Conservation (phyloP, 2,797 vertebrate genomes). For the Enteromius thamalakanensis region DNA sequence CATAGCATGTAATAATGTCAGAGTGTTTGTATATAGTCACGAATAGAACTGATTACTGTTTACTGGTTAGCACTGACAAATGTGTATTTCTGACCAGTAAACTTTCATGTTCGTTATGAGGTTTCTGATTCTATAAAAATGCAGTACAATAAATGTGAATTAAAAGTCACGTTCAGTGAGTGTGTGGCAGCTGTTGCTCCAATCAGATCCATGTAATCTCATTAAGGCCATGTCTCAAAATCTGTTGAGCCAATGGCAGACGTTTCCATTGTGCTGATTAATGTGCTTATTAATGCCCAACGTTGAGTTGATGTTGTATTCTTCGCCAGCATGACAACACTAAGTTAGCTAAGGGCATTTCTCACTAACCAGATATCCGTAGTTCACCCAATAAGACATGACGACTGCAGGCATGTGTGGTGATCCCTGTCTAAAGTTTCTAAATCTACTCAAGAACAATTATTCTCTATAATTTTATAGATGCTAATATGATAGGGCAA, state of each 20-base stretch:
- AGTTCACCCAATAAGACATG: conserved; percentile 6
- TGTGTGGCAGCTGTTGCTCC: conserved; percentile 11
- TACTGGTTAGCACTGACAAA: background rate
- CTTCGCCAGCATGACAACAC: background rate
- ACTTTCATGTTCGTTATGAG: background rate
- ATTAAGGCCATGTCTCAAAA: background rate
- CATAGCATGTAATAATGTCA: conserved; percentile 5
- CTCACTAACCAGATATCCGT: conserved; percentile 7
- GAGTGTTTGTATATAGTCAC: conserved; percentile 3
- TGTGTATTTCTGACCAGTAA: background rate
- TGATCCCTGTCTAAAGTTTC: background rate
- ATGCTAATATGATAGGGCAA: background rate
- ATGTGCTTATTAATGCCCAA: background rate
- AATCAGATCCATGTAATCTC: conserved; percentile 30
- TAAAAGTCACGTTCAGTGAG: conserved; percentile 22
- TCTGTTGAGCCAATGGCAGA: background rate
- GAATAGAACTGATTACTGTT: conserved; percentile 28
- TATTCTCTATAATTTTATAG: background rate
- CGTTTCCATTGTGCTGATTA: conserved; percentile 1
- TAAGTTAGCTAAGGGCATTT: background rate
- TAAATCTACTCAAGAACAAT: background rate
- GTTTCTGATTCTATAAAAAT: background rate
- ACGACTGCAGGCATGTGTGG: conserved; percentile 7
- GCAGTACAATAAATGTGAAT: conserved; percentile 5
- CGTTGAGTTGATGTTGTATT: background rate